Evolutionary conservation across 2,888 invertebrate genomes (phyloP), one percentile per base, ranked within the genome.

Genomic region (Criorhina ranunculi): DNA sequence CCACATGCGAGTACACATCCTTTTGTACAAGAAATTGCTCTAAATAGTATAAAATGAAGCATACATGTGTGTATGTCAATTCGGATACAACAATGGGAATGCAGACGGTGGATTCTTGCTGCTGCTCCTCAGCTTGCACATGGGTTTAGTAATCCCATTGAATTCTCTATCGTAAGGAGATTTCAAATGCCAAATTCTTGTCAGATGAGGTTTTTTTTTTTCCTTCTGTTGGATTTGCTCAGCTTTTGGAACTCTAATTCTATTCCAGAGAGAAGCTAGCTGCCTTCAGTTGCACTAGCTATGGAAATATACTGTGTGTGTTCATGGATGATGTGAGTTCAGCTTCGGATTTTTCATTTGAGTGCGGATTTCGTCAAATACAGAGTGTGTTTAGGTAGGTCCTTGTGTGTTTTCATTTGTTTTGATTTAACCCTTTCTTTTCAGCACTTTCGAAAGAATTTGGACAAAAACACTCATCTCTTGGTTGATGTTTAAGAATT

Each of bases 171-270:
- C 75, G 83, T 85, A 85, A 85, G 73, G 67, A 85, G 83, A 78
- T 85, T 85, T 85, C 73, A 75, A 75, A 79, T 79, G 79, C 83
- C 79, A 79, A 85, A 85, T 75, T 85, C 83, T 79, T 79, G 73
- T 79, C 83, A 75, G 64, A 85, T 69, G 79, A 64, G 51, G 60
- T 55, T 60, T 73, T 75, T 51, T 44, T 73, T 24, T 24, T 4
- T 24, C 4, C 4, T 24, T 69, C 42, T 44, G 57, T 46, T 69
- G 67, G 67, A 73, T 83, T 83, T 79, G 67, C 44, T 73, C 57
- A 59, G 79, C 79, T 75, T 85, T 75, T 53, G 64, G 69, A 59
- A 40, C 79, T 85, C 73, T 55, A 79, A 75, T 79, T 79, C 69
- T 79, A 51, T 79, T 75, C 51, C 31, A 9, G 37, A 73, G 37